phyloP scores from a whole-genome alignment of 2,888 invertebrate species.

The Epinotia ramella region DNA sequence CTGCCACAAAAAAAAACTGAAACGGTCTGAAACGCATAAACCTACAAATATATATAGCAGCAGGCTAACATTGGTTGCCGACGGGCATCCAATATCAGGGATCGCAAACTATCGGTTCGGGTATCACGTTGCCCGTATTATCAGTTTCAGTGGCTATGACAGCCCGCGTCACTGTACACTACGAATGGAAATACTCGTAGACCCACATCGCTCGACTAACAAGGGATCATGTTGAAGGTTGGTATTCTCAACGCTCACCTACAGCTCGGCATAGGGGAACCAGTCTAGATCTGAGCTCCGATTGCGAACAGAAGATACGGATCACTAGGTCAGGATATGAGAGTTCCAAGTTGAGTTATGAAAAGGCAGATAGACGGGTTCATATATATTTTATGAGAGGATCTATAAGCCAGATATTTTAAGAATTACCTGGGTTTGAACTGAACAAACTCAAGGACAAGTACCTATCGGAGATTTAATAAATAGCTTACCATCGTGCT shows the following conservation, averaged over 20 bases:
- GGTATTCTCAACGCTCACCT: background rate
- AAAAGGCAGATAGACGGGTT: background rate
- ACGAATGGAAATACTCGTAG: constrained; percentile 11
- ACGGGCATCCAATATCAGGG: constrained; percentile 20
- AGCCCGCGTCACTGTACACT: constrained; percentile 1
- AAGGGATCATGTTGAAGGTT: background rate
- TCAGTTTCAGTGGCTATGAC: constrained; percentile 6
- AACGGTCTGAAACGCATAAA: background rate
- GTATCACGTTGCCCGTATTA: constrained; percentile 27
- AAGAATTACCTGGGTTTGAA: too few species aligned
- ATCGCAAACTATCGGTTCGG: constrained; percentile 23
- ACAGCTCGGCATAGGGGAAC: background rate
- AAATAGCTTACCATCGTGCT: too few species aligned
- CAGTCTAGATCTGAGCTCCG: too few species aligned
- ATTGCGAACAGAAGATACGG: background rate
- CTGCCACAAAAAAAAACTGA: background rate
- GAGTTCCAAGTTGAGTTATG: too few species aligned
- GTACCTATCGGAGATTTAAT: too few species aligned
- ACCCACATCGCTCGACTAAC: constrained; percentile 12
- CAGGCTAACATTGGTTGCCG: background rate
- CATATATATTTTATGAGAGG: background rate
- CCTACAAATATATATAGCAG: background rate
- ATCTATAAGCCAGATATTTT: background rate
- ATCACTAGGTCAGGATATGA: background rate
- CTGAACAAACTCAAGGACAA: too few species aligned